A percentile compares a stretch with the other conserved stretches of the same genome.
phyloP scores from a whole-genome alignment of 2,113 vertebrate species.

The Eira barbara region DNA sequence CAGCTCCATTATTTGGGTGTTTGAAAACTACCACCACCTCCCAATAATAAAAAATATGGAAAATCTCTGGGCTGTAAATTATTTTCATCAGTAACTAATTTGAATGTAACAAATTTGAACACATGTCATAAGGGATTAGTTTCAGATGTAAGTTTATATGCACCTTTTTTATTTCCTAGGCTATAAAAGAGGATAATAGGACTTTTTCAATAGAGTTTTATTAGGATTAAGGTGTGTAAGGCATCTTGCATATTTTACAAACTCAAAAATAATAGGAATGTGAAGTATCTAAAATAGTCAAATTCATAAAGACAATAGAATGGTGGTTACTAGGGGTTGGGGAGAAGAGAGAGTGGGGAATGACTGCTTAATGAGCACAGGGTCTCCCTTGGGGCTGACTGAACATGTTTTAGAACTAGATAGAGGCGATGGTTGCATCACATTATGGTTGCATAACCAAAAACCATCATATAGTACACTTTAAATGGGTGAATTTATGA shows the following conservation, averaged over 20 bases:
- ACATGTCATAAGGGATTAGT: not conserved
- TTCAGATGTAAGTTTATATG: not conserved
- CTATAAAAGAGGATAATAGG: not conserved
- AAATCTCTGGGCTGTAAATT: not conserved
- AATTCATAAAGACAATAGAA: not conserved
- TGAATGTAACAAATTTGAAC: slow-evolving; percentile 1
- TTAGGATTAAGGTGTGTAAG: not conserved
- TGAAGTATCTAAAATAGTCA: not conserved
- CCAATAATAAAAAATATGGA: not conserved
- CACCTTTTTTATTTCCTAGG: not conserved
- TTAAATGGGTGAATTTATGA: not conserved
- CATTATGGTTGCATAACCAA: not conserved
- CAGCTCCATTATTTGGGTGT: not conserved
- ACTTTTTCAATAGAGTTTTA: not conserved
- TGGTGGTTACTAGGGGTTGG: not conserved
- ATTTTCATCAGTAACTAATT: not conserved
- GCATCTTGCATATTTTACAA: not conserved
- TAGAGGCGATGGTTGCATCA: not conserved
- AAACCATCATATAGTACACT: not conserved
- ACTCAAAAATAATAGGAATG: not conserved
- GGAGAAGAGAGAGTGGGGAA: not conserved
- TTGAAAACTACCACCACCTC: not conserved
- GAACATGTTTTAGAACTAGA: not conserved
- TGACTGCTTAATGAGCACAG: not conserved
- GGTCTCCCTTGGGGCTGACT: not conserved